Evolutionary conservation across 2,113 vertebrate species (phyloP).

Genomic region (Proteles cristata): DNA sequence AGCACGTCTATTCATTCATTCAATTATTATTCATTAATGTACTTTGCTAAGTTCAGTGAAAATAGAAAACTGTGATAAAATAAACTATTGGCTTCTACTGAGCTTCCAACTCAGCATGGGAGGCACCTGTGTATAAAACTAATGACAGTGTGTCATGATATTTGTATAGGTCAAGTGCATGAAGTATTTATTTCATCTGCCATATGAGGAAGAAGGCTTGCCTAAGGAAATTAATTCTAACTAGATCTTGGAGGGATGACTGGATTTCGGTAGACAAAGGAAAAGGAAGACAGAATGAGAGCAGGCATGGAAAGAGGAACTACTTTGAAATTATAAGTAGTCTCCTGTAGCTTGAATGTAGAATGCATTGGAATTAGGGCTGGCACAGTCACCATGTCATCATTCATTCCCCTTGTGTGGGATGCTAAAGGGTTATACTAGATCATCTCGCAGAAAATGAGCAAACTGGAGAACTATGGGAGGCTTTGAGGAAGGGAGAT

Average conservation of each 20-base stretch:
- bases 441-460: neutral
- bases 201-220: neutral
- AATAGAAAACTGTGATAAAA: neutral
- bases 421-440: no score
- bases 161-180: neutral
- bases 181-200: neutral
- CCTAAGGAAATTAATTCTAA: neutral
- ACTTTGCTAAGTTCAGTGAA: neutral
- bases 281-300: neutral
- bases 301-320: accelerated
- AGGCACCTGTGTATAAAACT: neutral
- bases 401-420: no score
- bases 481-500: neutral
- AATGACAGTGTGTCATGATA: accelerated
- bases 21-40: neutral
- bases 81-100: neutral
- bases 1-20: neutral
- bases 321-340: neutral
- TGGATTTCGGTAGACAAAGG: neutral
- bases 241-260: neutral
- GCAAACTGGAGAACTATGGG: neutral
- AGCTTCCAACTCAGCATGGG: neutral
- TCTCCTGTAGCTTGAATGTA: neutral
- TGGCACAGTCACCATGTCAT: no score
- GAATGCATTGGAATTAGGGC: accelerated